Percentiles rank a stretch among this genome's conserved stretches.
phyloP scores from a whole-genome alignment of 2,888 invertebrate species.

The Cyclophora albipunctata region DNA sequence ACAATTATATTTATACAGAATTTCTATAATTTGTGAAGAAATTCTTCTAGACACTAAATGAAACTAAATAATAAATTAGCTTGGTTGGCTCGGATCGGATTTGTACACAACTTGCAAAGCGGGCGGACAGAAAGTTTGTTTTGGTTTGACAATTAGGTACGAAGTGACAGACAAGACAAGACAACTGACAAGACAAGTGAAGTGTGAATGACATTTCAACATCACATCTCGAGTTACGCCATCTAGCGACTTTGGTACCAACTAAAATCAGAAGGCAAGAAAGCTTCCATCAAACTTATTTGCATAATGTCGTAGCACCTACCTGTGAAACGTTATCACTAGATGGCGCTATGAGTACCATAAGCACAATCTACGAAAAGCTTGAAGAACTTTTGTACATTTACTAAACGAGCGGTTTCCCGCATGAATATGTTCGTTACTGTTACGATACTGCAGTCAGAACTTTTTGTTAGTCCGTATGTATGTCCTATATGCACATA shows the following conservation, averaged over 20 bases:
- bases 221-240: slow-evolving; percentile 32
- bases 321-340: slow-evolving; percentile 18
- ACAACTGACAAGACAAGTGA: slow-evolving; percentile 24
- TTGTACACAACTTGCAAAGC: slow-evolving; percentile 55
- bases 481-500: too few species aligned
- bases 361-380: slow-evolving; percentile 5
- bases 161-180: slow-evolving; percentile 23
- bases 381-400: too few species aligned
- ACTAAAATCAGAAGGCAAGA: too few species aligned
- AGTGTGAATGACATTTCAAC: slow-evolving; percentile 20
- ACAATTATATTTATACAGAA: slow-evolving; percentile 24
- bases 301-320: slow-evolving; percentile 33
- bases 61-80: slow-evolving; percentile 66
- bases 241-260: slow-evolving; percentile 33
- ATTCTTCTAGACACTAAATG: slow-evolving; percentile 11
- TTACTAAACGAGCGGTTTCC: too few species aligned
- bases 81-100: slow-evolving; percentile 68
- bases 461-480: too few species aligned
- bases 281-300: slow-evolving; percentile 21
- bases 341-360: slow-evolving; percentile 39
- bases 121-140: neutral
- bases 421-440: too few species aligned
- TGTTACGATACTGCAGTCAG: too few species aligned
- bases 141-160: neutral
- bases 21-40: too few species aligned